These are phyloP conservation scores for Harpalus rubripes DNA, from an alignment of 2,888 invertebrate genomes.

Conservation along the genomic window DNA sequence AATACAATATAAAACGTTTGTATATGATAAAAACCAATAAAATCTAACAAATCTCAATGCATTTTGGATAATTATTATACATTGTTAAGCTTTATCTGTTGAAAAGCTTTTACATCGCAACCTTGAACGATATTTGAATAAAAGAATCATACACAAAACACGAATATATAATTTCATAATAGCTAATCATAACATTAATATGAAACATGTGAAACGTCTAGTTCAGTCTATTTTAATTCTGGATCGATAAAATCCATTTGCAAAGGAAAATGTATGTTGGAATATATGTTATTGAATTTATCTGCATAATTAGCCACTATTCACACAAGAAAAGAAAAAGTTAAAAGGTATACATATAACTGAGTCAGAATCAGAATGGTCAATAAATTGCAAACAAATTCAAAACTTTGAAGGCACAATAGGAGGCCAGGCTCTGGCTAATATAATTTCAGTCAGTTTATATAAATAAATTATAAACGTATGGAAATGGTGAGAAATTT, in stretches of 20 bases:
- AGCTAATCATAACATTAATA: slow-evolving; percentile 3
- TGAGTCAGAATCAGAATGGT: background rate
- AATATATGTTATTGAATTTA: slow-evolving; percentile 4
- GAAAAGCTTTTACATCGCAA: background rate
- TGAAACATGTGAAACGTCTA: background rate
- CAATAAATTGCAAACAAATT: no score
- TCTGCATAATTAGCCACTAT: background rate
- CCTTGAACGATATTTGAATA: slow-evolving; percentile 10
- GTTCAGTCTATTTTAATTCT: background rate
- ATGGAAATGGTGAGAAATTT: no score
- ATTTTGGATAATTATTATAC: background rate
- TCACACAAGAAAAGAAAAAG: background rate
- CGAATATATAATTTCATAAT: background rate
- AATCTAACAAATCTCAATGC: background rate
- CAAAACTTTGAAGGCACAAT: no score
- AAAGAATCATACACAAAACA: background rate
- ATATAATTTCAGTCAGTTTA: no score
- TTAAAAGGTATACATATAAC: no score
- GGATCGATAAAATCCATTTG: slow-evolving; percentile 6
- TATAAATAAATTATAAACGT: no score
- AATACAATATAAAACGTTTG: no score
- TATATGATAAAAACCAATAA: background rate
- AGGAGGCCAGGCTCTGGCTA: no score
- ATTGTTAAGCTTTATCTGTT: background rate
- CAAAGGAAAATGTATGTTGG: background rate